phyloP scores from a whole-genome alignment of 2,797 vertebrate species.

The Melanotaenia trifasciata region DNA sequence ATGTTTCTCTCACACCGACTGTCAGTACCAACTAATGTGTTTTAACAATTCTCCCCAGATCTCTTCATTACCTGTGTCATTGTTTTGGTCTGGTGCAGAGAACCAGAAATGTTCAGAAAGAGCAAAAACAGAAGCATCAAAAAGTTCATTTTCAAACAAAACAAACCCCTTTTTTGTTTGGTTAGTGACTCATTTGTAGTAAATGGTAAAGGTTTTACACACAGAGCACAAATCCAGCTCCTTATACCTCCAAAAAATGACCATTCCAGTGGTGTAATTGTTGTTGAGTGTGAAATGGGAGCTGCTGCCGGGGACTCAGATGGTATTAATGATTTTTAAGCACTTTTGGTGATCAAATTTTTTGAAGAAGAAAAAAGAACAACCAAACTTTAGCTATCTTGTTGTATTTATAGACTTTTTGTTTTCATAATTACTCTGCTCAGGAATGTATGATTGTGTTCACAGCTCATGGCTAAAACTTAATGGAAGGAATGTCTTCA shows the following conservation, averaged over 20 bases:
- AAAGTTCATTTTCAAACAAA: slow-evolving; percentile 3
- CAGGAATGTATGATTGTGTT: slow-evolving; percentile 75
- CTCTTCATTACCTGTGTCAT: neutral
- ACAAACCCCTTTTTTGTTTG: slow-evolving; percentile 15
- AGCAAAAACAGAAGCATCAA: neutral
- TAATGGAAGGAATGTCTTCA: slow-evolving; percentile 17
- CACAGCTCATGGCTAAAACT: slow-evolving; percentile 19
- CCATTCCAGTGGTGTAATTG: slow-evolving; percentile 48
- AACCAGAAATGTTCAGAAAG: neutral
- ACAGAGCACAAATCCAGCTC: slow-evolving; percentile 51
- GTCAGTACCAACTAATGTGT: slow-evolving; percentile 46
- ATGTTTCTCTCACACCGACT: slow-evolving; percentile 80
- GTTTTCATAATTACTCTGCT: slow-evolving; percentile 57
- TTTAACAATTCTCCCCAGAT: neutral
- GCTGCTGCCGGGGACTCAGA: slow-evolving; percentile 27
- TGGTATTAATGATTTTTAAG: slow-evolving; percentile 24
- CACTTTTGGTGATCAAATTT: slow-evolving; percentile 51
- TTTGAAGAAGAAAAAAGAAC: neutral
- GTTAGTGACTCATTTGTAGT: slow-evolving; percentile 18
- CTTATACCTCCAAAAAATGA: slow-evolving; percentile 55
- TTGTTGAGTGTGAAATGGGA: slow-evolving; percentile 10
- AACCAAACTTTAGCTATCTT: slow-evolving; percentile 2
- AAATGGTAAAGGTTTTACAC: slow-evolving; percentile 21
- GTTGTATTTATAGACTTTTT: slow-evolving; percentile 19
- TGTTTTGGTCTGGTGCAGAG: slow-evolving; percentile 1